phyloP scores from a whole-genome alignment of 2,888 invertebrate species.

The Ethmia dodecea region DNA sequence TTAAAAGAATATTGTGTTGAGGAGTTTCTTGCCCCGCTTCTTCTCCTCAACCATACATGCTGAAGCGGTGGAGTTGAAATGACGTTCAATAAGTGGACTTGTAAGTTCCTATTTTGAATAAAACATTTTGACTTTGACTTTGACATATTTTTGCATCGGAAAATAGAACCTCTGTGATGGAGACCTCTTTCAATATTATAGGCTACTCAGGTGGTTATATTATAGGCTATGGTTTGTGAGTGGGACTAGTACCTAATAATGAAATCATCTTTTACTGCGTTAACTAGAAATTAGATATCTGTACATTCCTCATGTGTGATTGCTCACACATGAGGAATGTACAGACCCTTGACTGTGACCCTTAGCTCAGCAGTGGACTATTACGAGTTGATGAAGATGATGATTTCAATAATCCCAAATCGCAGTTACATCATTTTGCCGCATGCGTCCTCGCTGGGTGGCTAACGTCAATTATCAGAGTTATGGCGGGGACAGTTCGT shows the following conservation, averaged over 20 bases:
- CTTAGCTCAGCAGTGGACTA: background rate
- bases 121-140: too few species aligned
- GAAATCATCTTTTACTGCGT: background rate
- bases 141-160: too few species aligned
- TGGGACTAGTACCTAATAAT: background rate
- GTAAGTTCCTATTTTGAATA: too few species aligned
- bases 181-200: too few species aligned
- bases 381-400: background rate
- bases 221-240: too few species aligned
- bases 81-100: too few species aligned
- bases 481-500: slow-evolving; percentile 69
- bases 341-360: background rate
- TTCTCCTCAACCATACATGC: too few species aligned
- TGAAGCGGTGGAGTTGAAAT: too few species aligned
- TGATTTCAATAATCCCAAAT: background rate
- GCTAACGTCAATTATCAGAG: slow-evolving; percentile 68
- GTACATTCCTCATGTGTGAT: background rate
- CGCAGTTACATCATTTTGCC: slow-evolving; percentile 22
- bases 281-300: background rate
- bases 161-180: too few species aligned
- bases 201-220: too few species aligned
- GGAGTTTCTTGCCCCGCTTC: too few species aligned
- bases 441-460: slow-evolving; percentile 45
- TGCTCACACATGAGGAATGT: background rate
- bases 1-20: too few species aligned